Evolutionary conservation across 2,113 vertebrate species (phyloP).

Genomic region (Myodes glareolus): DNA sequence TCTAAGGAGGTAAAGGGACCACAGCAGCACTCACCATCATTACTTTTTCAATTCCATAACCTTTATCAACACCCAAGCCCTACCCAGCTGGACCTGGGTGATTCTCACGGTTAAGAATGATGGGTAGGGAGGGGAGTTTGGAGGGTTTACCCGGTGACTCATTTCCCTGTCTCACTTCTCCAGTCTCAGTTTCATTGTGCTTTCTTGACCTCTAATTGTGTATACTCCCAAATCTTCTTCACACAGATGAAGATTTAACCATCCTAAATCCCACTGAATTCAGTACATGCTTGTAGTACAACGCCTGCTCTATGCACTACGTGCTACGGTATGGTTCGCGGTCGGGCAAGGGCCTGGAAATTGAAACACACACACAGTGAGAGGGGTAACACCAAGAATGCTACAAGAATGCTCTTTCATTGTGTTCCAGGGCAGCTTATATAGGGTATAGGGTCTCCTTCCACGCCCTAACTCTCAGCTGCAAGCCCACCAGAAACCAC

Average conservation of each 20-base stretch:
- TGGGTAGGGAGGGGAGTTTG: neutral
- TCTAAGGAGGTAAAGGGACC: neutral
- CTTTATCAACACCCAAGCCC: neutral
- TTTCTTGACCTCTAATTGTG: neutral
- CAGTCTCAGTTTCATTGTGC: neutral
- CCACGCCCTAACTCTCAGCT: too few species aligned
- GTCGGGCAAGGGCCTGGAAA: too few species aligned
- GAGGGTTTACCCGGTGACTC: neutral
- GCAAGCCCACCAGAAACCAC: too few species aligned
- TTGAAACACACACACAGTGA: too few species aligned
- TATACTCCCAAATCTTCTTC: neutral
- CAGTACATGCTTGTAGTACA: too few species aligned
- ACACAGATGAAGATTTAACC: neutral
- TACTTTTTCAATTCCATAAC: neutral
- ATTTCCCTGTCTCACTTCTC: neutral
- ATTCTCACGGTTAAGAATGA: conserved; percentile 24
- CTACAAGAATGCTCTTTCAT: too few species aligned
- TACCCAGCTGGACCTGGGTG: neutral
- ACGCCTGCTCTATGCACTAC: too few species aligned
- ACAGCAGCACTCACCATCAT: neutral
- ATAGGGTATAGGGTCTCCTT: too few species aligned
- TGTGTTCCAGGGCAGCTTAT: too few species aligned
- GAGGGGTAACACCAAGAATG: too few species aligned
- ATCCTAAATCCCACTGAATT: neutral
- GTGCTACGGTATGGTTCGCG: too few species aligned